Evolutionary conservation across 2,113 vertebrate species (phyloP), one percentile per base, ranked within the genome.

Genomic region (Caloenas nicobarica): DNA sequence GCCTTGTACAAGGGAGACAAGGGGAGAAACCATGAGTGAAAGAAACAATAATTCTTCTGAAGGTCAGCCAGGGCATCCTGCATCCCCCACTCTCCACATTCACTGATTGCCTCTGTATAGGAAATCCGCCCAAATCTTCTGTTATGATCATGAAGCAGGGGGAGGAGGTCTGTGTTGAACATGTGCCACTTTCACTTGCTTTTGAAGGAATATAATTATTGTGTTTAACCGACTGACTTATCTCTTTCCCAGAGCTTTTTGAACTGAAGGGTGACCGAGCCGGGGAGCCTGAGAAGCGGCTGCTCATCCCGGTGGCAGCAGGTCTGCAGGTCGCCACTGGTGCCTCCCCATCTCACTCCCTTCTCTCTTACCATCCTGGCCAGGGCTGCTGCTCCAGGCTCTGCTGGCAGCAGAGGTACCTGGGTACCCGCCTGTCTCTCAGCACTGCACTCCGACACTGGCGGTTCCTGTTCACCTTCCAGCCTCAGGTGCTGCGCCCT

Each of bases 41-140:
- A 93, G 88, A 92, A 91, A 94, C 84, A 91, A 93, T 97, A 96
- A 97, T 97, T 98, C 95, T 96, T 80, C 85, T 89, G 96, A 97
- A 97, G 97, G 97, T 98, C 97, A 98, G 46, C 91, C 50, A 91
- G 93, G 88, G 92, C 94, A 94, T 61, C 81, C 88, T 82, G 87
- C 96, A 90, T 97, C 92, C 81, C 73, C 94, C 6, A 1, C 92
- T 91, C 85, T 93, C 80, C 93, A 68, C 61, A n/a, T 36, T 93
- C 89, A 25, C 93, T 96, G 97, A 97, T 96, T 97, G 94, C 89
- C 74, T 94, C 89, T 88, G 94, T 97, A 98, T 84, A 93, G 93
- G 91, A 97, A 97, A 98, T 97, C 94, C 79, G 42, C 94, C 94
- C 85, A 92, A 97, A 97, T 95, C 90, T 96, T 91, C 89, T 95